A percentile compares a stretch with the other conserved stretches of the same genome.
Conservation (phyloP, 2,797 vertebrate species). For the Tadarida brasiliensis region DNA sequence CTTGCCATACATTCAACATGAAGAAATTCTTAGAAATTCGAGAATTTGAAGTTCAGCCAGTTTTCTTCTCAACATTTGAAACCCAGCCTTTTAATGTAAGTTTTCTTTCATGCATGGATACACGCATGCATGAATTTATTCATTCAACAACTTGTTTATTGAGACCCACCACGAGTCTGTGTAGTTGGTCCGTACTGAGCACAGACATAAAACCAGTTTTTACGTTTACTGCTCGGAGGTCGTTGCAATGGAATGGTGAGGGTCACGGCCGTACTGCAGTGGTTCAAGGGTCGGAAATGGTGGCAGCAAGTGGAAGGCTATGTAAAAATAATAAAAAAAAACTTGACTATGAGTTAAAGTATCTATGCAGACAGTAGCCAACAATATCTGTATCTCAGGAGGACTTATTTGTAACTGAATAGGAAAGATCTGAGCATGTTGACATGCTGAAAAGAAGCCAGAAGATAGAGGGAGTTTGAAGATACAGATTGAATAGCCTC, state of each 20-base stretch:
- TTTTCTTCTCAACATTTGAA: conserved; percentile 35
- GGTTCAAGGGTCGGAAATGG: neutral
- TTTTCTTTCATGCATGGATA: neutral
- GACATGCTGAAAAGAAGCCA: neutral
- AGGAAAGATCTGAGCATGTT: neutral
- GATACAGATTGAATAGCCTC: neutral
- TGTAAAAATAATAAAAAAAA: neutral
- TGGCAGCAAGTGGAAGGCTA: neutral
- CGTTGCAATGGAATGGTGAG: neutral
- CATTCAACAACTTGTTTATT: neutral
- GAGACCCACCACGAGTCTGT: neutral
- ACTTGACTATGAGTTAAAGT: neutral
- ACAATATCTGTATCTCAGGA: neutral
- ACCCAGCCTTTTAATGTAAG: neutral
- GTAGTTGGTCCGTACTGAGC: neutral
- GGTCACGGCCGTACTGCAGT: neutral
- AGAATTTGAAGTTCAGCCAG: conserved; percentile 49
- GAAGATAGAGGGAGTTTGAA: neutral
- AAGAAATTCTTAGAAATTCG: conserved; percentile 52
- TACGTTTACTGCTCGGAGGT: neutral
- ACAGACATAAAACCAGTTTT: neutral
- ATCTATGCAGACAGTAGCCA: neutral
- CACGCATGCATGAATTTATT: neutral
- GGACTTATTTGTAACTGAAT: conserved; percentile 44
- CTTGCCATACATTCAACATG: neutral